Conservation (phyloP, 2,797 vertebrate species). For the Lutjanus argentimaculatus region DNA sequence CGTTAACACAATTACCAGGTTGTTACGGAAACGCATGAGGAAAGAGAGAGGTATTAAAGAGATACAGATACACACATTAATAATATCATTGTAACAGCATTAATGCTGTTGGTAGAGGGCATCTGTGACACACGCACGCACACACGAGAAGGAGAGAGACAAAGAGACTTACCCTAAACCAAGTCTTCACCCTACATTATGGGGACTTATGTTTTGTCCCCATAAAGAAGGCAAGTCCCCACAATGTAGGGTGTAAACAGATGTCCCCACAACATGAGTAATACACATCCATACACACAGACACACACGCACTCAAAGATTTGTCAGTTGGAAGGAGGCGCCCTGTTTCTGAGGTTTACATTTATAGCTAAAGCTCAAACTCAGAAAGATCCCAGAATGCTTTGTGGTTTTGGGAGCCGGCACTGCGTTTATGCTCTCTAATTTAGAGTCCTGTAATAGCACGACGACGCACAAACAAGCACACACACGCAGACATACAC, state of each 20-base stretch:
- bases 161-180: no score
- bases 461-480: slow-evolving; percentile 47
- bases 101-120: slow-evolving; percentile 28
- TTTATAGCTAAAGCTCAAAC: slow-evolving; percentile 80
- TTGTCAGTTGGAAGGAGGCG: slow-evolving; percentile 65
- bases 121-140: slow-evolving; percentile 34
- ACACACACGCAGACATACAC: slow-evolving; percentile 20
- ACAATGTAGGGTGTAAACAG: no score
- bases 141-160: no score
- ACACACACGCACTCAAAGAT: slow-evolving; percentile 41
- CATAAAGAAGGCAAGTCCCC: no score
- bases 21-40: slow-evolving; percentile 47
- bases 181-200: no score
- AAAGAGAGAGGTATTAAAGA: slow-evolving; percentile 19
- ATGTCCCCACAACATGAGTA: no score
- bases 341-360: slow-evolving; percentile 80
- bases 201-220: no score
- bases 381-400: slow-evolving; percentile 81
- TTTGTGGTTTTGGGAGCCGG: slow-evolving; percentile 81
- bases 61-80: slow-evolving; percentile 31
- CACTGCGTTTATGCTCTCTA: slow-evolving; percentile 80
- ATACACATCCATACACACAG: slow-evolving; percentile 31
- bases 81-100: slow-evolving; percentile 17
- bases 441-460: slow-evolving; percentile 83
- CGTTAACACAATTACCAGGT: slow-evolving; percentile 69